Base-by-base conservation (phyloP, 2,113 vertebrate genomes). In the Tupaia tana region DNA sequence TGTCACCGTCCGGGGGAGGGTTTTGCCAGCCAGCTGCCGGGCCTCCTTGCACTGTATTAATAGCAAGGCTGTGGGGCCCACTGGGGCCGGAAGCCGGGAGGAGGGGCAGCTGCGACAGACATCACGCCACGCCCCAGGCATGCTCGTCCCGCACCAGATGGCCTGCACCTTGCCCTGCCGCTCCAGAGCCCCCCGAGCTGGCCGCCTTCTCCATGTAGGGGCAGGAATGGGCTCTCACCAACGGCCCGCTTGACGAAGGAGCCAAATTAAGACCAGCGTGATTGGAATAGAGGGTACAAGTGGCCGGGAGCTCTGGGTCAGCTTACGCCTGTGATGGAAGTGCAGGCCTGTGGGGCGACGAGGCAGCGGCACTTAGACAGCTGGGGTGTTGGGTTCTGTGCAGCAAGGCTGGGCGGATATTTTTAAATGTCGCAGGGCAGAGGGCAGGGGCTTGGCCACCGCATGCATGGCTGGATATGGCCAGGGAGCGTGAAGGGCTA, bases 201-300 rank as follows among this genome's bases (percentile, higher is more conserved):
- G 89, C 86, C 18, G 31, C 14, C 94, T 78, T 93, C 67, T 82
- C 97, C 95, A 95, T 97, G 73, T 94, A 95, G 94, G 96, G 97
- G 7, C 69, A 74, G 77, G 87, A 79, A 83, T 14, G 85, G 81
- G 77, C 79, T 77, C 9, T 0, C 2, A 56, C 34, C n/a, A 80
- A 54, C 43, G 6, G 6, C 10, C n/a, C 3, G 2, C 24, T 91
- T 64, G 92, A 25, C 15, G 12, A 58, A 77, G 90, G 69, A 79
- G 92, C 94, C 91, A 92, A 75, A 69, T 82, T 66, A 31, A 61
- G 89, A 59, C 1, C 1, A 83, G 74, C 13, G 1, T 7, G 81
- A 12, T 24, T 4, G 66, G 88, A 25, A 6, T 6, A 22, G 70
- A 87, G 91, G 69, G 82, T 19, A 59, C 52, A 1, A 69, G 2